phyloP scores from a whole-genome alignment of 2,113 vertebrate species.

The Cichladusa arquata region DNA sequence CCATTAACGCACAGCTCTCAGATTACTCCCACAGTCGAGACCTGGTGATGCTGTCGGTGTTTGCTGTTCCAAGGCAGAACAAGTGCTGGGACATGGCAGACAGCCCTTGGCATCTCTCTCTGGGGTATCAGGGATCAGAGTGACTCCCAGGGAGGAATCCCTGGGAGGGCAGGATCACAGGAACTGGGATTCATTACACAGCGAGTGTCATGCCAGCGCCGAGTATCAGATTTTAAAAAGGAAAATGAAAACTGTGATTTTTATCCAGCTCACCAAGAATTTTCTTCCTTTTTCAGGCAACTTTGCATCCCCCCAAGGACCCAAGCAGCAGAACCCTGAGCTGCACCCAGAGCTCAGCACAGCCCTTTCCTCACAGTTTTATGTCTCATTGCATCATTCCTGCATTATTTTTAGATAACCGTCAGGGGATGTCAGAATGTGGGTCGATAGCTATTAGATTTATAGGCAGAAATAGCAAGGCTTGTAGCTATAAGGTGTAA shows the following conservation, averaged over 20 bases:
- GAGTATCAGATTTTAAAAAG: not conserved
- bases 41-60: not conserved
- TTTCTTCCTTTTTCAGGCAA: not conserved
- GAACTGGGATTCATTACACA: not conserved
- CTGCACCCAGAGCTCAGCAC: not conserved
- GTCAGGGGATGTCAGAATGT: not conserved
- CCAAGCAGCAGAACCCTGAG: not conserved
- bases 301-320: not conserved
- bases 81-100: not conserved
- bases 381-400: not conserved
- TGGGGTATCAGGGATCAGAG: not conserved
- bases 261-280: not conserved
- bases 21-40: not conserved
- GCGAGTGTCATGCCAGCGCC: rapidly evolving
- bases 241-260: not conserved
- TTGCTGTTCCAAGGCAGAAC: not conserved
- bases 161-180: not conserved
- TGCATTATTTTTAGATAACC: slow-evolving; percentile 39
- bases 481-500: not conserved
- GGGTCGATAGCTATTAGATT: slow-evolving; percentile 51
- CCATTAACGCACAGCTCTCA: not conserved
- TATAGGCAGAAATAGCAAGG: slow-evolving; percentile 16
- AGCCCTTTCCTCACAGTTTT: not conserved
- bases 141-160: not conserved
- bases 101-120: not conserved